Base-by-base conservation (phyloP, 2,113 vertebrate genomes). In the Actenoides lindsayi region DNA sequence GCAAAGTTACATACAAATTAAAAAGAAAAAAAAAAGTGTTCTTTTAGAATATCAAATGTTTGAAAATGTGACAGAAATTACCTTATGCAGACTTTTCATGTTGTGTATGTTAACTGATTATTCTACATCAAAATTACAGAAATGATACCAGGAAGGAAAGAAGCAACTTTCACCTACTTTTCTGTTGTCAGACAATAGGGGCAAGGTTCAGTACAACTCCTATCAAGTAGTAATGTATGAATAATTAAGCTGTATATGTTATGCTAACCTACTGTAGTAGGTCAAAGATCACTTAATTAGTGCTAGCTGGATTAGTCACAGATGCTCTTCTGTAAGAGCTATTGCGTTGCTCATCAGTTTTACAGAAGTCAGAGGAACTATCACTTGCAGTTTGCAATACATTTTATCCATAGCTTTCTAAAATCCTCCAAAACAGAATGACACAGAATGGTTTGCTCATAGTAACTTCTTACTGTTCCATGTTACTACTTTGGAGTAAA, bases 261-360 rank as follows among this genome's bases (percentile, higher is more conserved):
- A 85, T 74, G 83, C 77, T 93, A 87, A 56, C 46, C 33, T 91
- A 33, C 41, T 48, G 82, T 84, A 87, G 89, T 95, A 80, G 96
- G 93, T 92, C 62, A 94, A 96, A 95, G 96, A 73, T 96, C 89
- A 89, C 23, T 67, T 91, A 92, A 93, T 95, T 85, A 93, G 41
- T 62, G 33, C 46, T n/a, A n/a, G 41, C 20, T 89, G 46, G 27
- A 39, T 95, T 94, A 94, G 83, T 94, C 81, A 94, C 81, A 85
- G 50, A 30, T 92, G 77, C 37, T 88, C 41, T n/a, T 76, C 71
- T 70, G 7, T 27, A 73, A 78, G 65, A 93, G 57, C 51, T 76
- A 4, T 94, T 91, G n/a, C 28, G 35, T 50, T 16, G 7, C 33
- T 71, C 30, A 31, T 48, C 53, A 62, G 60, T 60, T 84, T 68